Evolutionary conservation across 2,113 vertebrate genomes (phyloP).

Genomic region (Scomber japonicus): DNA sequence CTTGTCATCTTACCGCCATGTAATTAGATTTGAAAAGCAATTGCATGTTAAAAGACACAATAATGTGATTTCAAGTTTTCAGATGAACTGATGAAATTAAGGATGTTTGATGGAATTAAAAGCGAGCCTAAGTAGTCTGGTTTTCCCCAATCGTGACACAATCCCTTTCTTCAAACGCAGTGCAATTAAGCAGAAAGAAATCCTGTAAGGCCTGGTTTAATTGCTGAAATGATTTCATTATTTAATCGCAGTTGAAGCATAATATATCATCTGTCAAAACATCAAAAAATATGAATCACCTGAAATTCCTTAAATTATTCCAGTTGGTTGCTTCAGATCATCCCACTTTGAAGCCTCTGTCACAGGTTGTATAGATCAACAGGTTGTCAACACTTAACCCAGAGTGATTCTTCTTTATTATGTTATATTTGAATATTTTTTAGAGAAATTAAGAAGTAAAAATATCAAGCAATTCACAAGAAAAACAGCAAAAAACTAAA

Average conservation of each 20-base stretch:
- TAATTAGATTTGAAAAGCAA: constrained; percentile 63
- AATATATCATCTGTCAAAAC: background rate
- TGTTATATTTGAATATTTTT: too few species aligned
- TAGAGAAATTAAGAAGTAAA: too few species aligned
- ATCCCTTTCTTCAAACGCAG: constrained; percentile 5
- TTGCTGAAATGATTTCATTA: constrained; percentile 1
- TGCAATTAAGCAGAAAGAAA: background rate
- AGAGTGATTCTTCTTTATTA: too few species aligned
- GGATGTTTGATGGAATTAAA: constrained; percentile 55
- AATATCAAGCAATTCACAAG: too few species aligned
- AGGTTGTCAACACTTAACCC: too few species aligned
- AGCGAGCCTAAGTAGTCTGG: constrained; percentile 2
- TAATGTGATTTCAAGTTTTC: constrained; percentile 65
- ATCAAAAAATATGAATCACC: too few species aligned
- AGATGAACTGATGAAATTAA: constrained; percentile 59
- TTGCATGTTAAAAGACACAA: constrained; percentile 61
- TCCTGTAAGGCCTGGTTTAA: background rate
- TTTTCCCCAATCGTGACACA: constrained; percentile 19
- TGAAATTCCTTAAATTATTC: background rate
- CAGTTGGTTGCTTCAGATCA: background rate
- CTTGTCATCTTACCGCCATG: constrained; percentile 59
- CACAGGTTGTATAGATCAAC: background rate
- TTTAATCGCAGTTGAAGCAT: background rate
- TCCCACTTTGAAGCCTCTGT: background rate
- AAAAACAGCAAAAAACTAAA: too few species aligned